Conservation (phyloP, 2,113 vertebrate species). For the Gila orcuttii region DNA sequence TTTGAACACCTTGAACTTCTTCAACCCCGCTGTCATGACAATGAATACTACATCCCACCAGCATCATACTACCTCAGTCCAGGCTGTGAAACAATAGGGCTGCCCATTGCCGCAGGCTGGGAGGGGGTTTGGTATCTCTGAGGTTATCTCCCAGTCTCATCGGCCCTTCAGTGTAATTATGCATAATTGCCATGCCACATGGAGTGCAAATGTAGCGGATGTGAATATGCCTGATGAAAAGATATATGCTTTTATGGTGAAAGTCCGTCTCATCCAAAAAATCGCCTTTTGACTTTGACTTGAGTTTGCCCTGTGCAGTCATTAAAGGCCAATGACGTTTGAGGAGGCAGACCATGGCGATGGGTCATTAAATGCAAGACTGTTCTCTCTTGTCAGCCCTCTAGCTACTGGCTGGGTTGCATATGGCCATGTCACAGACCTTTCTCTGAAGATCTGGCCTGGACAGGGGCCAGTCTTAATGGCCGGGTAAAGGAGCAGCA, state of each 20-base stretch:
- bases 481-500: slow-evolving; percentile 52
- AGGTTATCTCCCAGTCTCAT: slow-evolving; percentile 44
- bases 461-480: slow-evolving; percentile 54
- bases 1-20: slow-evolving; percentile 55
- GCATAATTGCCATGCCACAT: slow-evolving; percentile 58
- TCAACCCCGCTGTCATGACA: slow-evolving; percentile 56
- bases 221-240: slow-evolving; percentile 23
- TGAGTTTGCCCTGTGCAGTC: slow-evolving; percentile 33
- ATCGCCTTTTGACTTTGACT: slow-evolving; percentile 49
- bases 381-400: slow-evolving; percentile 35
- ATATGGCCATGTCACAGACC: slow-evolving; percentile 40
- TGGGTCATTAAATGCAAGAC: slow-evolving; percentile 30
- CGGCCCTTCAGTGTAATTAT: slow-evolving; percentile 55
- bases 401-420: slow-evolving; percentile 37
- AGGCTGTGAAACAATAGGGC: slow-evolving; percentile 39
- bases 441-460: slow-evolving; percentile 54
- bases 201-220: slow-evolving; percentile 39
- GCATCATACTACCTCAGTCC: slow-evolving; percentile 44
- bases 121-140: slow-evolving; percentile 17
- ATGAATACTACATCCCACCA: slow-evolving; percentile 47
- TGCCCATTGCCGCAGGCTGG: slow-evolving; percentile 34
- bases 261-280: slow-evolving; percentile 45
- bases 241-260: slow-evolving; percentile 41
- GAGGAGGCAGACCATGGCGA: not conserved
- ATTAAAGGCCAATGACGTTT: slow-evolving; percentile 54